Evolutionary conservation across 2,888 invertebrate genomes (phyloP).

Genomic region (Cotesia congregata): DNA sequence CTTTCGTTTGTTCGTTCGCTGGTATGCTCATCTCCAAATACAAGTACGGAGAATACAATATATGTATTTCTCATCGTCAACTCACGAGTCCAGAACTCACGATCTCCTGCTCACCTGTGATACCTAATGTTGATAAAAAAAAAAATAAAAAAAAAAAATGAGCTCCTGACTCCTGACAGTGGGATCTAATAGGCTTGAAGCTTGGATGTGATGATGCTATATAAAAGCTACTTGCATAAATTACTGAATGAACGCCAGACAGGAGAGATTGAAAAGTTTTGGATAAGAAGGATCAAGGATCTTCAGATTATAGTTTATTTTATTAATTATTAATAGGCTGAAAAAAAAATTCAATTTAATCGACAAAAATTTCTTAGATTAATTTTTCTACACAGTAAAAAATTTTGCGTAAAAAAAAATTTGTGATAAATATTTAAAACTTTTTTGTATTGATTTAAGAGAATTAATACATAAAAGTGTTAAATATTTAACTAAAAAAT

Average conservation of each 20-base stretch:
- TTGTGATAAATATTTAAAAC: too few species aligned
- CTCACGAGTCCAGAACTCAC: slow-evolving; percentile 47
- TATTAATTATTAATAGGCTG: too few species aligned
- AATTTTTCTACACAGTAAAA: too few species aligned
- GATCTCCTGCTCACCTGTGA: slow-evolving; percentile 43
- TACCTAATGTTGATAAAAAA: slow-evolving; percentile 35
- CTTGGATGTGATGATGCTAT: slow-evolving; percentile 47
- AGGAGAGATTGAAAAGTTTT: background rate
- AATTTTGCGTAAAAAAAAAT: too few species aligned
- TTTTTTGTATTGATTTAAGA: too few species aligned
- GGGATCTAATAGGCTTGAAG: slow-evolving; percentile 58
- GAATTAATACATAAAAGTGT: too few species aligned
- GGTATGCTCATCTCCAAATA: slow-evolving; percentile 3
- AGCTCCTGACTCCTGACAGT: slow-evolving; percentile 52
- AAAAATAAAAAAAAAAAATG: slow-evolving; percentile 46
- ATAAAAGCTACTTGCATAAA: slow-evolving; percentile 19
- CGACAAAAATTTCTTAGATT: too few species aligned
- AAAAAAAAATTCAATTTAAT: too few species aligned
- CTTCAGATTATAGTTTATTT: too few species aligned
- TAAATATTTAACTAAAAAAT: too few species aligned
- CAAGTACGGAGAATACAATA: slow-evolving; percentile 6
- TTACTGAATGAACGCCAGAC: background rate
- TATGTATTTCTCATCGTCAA: slow-evolving; percentile 18
- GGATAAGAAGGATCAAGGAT: too few species aligned
- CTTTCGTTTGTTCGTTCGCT: background rate